Evolutionary conservation across 2,888 invertebrate genomes (phyloP), one percentile per base, ranked within the genome.

Genomic region (Oxycera nigricornis): DNA sequence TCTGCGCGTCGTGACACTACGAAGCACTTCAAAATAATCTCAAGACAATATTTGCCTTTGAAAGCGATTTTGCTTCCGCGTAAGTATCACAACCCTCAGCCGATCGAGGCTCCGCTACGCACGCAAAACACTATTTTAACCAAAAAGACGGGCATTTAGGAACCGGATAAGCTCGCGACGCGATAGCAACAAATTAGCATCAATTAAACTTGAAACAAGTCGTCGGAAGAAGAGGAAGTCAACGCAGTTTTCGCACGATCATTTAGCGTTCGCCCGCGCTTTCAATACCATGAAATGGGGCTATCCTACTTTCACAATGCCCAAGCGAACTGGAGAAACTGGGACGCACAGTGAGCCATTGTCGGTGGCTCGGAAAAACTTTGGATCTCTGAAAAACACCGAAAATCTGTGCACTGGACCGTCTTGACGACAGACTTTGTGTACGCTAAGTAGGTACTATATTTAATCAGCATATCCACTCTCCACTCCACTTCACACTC

Each of bases 181-280:
- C 39, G n/a, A n/a, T n/a, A n/a, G n/a, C 17, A 39, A 70, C 52
- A 70, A 52, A 70, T 70, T 17, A 52, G 30, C 6, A 70, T 70
- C 70, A 70, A 70, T 70, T 70, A 70, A 55, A 39, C 39, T 59
- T 26, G 39, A 72, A 72, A 55, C 46, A 46, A 35, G 59, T 72
- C 41, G 52, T 39, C 28, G 41, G 17, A 55, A 70, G 70, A 70
- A 41, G 52, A 55, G 70, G 70, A 70, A 70, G 50, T 46, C 52
- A 14, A 26, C 39, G 30, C 30, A 62, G 22, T 50, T 73, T 73
- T 73, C 73, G 62, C 73, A 73, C 73, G 73, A 73, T 22, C 41
- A 73, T 73, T 61, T 55, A 59, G 20, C 46, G 55, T 6, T 61
- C 20, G 31, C 14, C 2, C 14, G 31, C 17, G 31, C 61, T 55